Evolutionary conservation across 2,888 invertebrate genomes (phyloP).

Genomic region (Morpho achilles): DNA sequence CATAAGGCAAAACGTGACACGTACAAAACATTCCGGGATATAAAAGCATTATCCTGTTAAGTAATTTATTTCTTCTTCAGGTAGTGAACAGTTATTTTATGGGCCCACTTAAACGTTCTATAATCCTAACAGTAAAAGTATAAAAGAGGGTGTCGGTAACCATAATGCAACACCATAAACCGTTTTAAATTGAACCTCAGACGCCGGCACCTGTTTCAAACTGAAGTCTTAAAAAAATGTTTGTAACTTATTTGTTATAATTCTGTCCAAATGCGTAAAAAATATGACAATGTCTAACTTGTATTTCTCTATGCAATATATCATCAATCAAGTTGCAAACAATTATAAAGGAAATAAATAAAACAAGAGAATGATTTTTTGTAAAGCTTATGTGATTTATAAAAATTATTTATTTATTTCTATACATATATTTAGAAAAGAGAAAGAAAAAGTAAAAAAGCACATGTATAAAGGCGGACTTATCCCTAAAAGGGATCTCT

Average conservation of each 20-base stretch:
- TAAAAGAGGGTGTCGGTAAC: conserved; percentile 65
- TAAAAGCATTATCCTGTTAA: conserved; percentile 77
- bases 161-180: conserved; percentile 64
- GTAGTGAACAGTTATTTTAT: conserved; percentile 73
- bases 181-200: conserved; percentile 56
- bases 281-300: no score
- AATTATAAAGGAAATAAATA: no score
- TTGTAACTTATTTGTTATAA: conserved; percentile 30
- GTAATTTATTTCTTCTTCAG: conserved; percentile 77
- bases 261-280: no score
- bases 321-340: no score
- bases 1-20: conserved; percentile 72
- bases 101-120: conserved; percentile 70
- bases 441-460: no score
- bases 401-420: no score
- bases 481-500: no score
- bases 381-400: no score
- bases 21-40: conserved; percentile 71
- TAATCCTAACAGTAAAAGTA: conserved; percentile 67
- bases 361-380: no score
- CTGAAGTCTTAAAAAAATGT: conserved; percentile 57
- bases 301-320: no score
- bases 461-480: no score
- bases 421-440: no score
- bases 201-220: conserved; percentile 51